phyloP scores from a whole-genome alignment of 2,888 invertebrate species.

The Allophyes oxyacanthae region DNA sequence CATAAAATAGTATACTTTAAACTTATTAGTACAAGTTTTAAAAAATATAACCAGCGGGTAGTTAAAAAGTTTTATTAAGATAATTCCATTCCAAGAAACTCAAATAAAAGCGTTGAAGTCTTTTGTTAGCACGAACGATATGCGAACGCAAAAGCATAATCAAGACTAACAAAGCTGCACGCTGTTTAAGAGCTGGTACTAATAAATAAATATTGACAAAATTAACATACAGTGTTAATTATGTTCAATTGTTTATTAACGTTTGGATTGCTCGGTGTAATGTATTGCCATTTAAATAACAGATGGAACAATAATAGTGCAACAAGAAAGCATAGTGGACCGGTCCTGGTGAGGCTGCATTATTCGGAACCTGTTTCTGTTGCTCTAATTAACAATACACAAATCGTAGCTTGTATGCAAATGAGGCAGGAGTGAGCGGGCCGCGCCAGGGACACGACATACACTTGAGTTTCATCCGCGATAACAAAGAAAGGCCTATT shows the following conservation, averaged over 20 bases:
- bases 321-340: slow-evolving; percentile 78
- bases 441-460: slow-evolving; percentile 53
- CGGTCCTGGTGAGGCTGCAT: slow-evolving; percentile 70
- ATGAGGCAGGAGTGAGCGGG: slow-evolving; percentile 73
- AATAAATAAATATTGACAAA: slow-evolving; percentile 77
- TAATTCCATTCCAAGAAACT: slow-evolving; percentile 18
- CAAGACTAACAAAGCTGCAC: slow-evolving; percentile 35
- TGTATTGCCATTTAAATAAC: slow-evolving; percentile 88
- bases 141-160: slow-evolving; percentile 40
- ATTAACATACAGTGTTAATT: slow-evolving; percentile 85
- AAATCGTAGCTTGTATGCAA: slow-evolving; percentile 89
- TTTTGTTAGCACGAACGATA: slow-evolving; percentile 63
- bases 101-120: slow-evolving; percentile 65
- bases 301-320: slow-evolving; percentile 85
- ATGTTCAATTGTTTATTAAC: slow-evolving; percentile 81
- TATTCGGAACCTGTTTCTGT: slow-evolving; percentile 84
- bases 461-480: slow-evolving; percentile 63
- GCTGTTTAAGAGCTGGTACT: slow-evolving; percentile 38
- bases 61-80: slow-evolving; percentile 12
- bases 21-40: slow-evolving; percentile 1
- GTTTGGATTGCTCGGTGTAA: slow-evolving; percentile 72
- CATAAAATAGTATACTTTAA: not conserved
- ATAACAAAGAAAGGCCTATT: slow-evolving; percentile 65
- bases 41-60: slow-evolving; percentile 11
- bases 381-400: slow-evolving; percentile 89